Evolutionary conservation across 2,113 vertebrate species (phyloP), one percentile per base, ranked within the genome.

Genomic region (Pao palembangensis): DNA sequence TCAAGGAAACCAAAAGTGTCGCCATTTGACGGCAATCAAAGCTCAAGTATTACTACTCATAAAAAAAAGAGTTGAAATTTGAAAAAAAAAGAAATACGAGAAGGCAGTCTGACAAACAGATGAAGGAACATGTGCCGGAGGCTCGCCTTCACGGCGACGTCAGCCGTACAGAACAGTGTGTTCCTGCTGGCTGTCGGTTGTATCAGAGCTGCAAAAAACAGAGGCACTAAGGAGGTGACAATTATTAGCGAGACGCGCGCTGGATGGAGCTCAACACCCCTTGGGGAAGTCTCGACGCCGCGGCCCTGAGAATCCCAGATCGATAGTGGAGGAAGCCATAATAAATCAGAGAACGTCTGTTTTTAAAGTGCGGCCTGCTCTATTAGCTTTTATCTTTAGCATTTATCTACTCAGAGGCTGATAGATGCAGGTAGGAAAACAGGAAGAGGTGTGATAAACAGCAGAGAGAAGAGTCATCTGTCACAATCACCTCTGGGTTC

Each of bases 331-430:
- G 57, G 73, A 73, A 53, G 59, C 68, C 42, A 60, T 69, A 63
- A 83, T 88, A 84, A 85, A 84, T 85, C 79, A 79, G 51, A 17
- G 17, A 34, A 54, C 46, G 54, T 48, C 59, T 61, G 69, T 64
- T 84, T 86, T 82, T 76, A 72, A 72, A 70, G 69, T 61, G 54
- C 43, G 52, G 19, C 61, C 73, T 67, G 56, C 44, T 63, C 70
- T 71, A 59, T 67, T 67, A 17, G 61, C 64, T 76, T 84, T 85
- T 84, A 85, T 86, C 75, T 71, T 42, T 52, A 60, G 55, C 69
- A 73, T 82, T 76, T 85, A 85, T 79, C 80, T 71, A 80, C 68
- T 50, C 43, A 23, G 66, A 69, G 54, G 19, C 68, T 80, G 75
- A 77, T 61, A 66, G 79, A 69, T 62, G 58, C 38, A 58, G 69